Conservation (phyloP, 2,888 invertebrate genomes). For the Gortyna flavago region DNA sequence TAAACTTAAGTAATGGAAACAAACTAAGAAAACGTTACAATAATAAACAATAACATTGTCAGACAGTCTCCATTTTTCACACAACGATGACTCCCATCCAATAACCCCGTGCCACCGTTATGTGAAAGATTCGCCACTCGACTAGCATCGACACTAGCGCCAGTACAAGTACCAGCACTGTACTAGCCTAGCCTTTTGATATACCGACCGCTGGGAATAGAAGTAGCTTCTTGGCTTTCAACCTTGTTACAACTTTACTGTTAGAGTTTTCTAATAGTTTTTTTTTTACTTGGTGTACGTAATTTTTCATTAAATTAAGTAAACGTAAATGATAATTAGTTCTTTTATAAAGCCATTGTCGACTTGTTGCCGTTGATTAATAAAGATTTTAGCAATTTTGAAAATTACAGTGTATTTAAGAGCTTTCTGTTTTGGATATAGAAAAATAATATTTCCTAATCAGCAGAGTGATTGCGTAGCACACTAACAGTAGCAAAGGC, state of each 20-base stretch:
- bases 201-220: conserved; percentile 18
- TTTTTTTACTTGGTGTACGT: not conserved
- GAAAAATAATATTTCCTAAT: not conserved
- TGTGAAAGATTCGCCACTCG: conserved; percentile 64
- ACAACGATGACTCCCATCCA: conserved; percentile 41
- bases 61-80: conserved; percentile 7
- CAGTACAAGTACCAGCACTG: conserved; percentile 43
- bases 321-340: not conserved
- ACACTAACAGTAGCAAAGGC: too few species aligned
- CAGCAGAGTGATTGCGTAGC: too few species aligned
- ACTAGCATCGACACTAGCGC: conserved; percentile 55
- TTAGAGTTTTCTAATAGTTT: not conserved
- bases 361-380: not conserved
- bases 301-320: not conserved
- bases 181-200: conserved; percentile 42
- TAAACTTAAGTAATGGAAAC: not conserved
- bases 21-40: not conserved
- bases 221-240: conserved; percentile 20
- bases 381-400: not conserved
- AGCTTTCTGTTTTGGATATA: not conserved
- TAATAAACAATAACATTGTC: not conserved
- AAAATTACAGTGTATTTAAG: not conserved
- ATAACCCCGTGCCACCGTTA: conserved; percentile 66
- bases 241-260: conserved; percentile 16
- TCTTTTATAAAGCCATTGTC: not conserved